A percentile compares a stretch with the other conserved stretches of the same genome.
Conservation (phyloP, 2,797 vertebrate species). For the Sebastes hubbsi region DNA sequence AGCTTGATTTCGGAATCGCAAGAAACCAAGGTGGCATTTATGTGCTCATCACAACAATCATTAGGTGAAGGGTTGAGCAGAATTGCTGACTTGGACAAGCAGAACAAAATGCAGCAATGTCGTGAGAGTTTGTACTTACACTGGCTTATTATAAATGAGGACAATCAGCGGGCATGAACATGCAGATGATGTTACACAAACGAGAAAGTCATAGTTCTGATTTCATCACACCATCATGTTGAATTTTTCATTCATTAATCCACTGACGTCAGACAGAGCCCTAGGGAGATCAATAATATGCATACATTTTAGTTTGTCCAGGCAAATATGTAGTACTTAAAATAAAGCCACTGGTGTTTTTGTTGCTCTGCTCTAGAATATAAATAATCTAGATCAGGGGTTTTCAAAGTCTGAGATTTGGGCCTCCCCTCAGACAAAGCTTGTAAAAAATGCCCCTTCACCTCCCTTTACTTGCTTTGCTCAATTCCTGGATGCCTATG, state of each 20-base stretch:
- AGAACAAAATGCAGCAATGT: background rate
- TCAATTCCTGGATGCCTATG: too few relatives aligned
- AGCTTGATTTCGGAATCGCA: constrained; percentile 57
- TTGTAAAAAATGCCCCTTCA: too few relatives aligned
- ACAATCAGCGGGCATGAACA: constrained; percentile 2
- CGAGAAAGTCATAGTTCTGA: background rate
- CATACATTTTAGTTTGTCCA: background rate
- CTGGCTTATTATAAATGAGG: background rate
- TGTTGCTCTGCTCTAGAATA: background rate
- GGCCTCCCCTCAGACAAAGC: too few relatives aligned
- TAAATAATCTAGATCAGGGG: rapidly evolving
- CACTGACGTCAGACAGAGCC: background rate
- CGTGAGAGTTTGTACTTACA: background rate
- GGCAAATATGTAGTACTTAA: background rate
- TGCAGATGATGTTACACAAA: background rate
- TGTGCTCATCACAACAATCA: constrained; percentile 45
- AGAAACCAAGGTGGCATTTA: constrained; percentile 47
- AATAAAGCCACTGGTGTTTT: background rate
- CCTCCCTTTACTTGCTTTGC: too few relatives aligned
- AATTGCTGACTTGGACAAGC: constrained; percentile 31
- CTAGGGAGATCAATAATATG: background rate
- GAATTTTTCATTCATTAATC: background rate
- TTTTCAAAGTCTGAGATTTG: background rate
- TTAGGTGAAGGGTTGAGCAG: constrained; percentile 25
- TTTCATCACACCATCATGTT: background rate